Percentiles rank a stretch among this genome's conserved stretches.
Conservation (phyloP, 1,140 invertebrate genomes). For the Rhizoglyphus robini region DNA sequence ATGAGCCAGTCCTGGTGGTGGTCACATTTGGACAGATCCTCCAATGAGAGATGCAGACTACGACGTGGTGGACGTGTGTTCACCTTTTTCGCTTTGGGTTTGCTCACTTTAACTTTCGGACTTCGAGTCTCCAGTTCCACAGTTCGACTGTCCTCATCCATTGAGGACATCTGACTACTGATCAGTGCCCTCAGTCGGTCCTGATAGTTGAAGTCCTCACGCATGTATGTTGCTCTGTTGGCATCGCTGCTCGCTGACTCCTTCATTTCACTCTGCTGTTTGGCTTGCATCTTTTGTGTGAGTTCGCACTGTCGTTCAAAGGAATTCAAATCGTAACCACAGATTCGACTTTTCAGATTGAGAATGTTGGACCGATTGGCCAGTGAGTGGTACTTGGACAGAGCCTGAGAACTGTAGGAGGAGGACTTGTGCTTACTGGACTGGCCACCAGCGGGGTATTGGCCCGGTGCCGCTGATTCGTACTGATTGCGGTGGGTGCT, state of each 20-base stretch:
- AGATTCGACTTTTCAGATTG: not conserved
- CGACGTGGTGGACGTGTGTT: too few species aligned
- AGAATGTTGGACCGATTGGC: not conserved
- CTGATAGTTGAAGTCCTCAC: conserved; percentile 3
- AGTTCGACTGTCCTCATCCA: too few species aligned
- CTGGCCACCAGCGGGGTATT: not conserved
- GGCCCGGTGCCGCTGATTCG: not conserved
- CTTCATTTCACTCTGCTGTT: too few species aligned
- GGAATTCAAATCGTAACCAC: not conserved
- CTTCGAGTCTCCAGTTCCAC: too few species aligned
- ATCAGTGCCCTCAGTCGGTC: not conserved
- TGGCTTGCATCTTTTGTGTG: not conserved
- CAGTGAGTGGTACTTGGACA: too few species aligned
- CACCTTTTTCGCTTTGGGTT: not conserved
- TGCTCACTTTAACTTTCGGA: not conserved
- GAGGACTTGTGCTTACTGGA: too few species aligned
- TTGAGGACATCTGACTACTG: not conserved
- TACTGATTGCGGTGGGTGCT: not conserved
- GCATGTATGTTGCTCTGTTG: too few species aligned
- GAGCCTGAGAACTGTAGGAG: too few species aligned
- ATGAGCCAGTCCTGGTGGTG: not conserved
- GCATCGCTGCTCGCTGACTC: too few species aligned
- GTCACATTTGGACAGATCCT: too few species aligned
- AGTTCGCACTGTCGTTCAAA: not conserved
- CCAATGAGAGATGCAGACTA: conserved; percentile 8